phyloP scores from a whole-genome alignment of 2,888 invertebrate genomes.

The Pristionchus fissidentatus region DNA sequence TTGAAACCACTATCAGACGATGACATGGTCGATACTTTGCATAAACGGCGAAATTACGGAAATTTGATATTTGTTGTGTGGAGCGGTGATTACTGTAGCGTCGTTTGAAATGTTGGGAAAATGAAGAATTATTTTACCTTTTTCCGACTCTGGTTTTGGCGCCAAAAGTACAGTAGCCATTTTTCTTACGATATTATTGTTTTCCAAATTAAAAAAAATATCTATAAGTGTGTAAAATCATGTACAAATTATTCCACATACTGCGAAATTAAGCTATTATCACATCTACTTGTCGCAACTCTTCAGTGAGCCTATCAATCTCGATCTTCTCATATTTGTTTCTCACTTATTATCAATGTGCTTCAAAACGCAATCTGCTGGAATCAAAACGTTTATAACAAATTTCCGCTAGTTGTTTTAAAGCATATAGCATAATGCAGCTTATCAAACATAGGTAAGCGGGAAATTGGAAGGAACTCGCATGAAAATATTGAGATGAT shows the following conservation, averaged over 20 bases:
- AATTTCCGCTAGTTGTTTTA: constrained; percentile 5
- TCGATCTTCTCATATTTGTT: too few species aligned
- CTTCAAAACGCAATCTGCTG: too few species aligned
- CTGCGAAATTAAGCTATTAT: too few species aligned
- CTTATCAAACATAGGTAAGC: too few species aligned
- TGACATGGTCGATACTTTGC: not conserved
- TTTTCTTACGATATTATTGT: too few species aligned
- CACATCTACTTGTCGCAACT: too few species aligned
- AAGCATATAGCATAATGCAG: constrained; percentile 20
- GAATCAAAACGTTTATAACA: not conserved
- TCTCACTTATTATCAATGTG: too few species aligned
- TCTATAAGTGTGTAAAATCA: too few species aligned
- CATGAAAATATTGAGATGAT: constrained; percentile 7
- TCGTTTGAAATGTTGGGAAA: constrained; percentile 12
- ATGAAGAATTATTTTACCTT: not conserved
- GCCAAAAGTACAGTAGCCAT: too few species aligned
- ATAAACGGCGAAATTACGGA: not conserved
- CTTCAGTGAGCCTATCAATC: too few species aligned
- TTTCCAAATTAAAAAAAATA: too few species aligned
- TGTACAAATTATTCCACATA: too few species aligned
- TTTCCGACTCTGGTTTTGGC: not conserved
- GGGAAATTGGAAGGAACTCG: constrained; percentile 16
- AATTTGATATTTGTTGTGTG: not conserved
- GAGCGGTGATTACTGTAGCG: not conserved
- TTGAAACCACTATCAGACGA: not conserved